Evolutionary conservation across 2,888 invertebrate species (phyloP).

Genomic region (Unio pictorum): DNA sequence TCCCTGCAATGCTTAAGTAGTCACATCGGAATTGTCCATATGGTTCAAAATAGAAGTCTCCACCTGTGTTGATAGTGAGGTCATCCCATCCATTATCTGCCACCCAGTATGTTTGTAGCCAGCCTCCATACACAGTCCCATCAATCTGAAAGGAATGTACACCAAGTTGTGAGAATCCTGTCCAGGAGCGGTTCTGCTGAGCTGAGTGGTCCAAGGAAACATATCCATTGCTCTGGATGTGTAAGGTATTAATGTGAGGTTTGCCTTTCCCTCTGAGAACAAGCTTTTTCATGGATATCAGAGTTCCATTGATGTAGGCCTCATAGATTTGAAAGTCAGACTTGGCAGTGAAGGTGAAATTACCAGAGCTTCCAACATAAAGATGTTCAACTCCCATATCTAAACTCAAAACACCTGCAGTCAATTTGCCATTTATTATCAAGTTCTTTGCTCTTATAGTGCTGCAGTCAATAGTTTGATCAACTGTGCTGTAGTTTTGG

Average conservation of each 20-base stretch:
- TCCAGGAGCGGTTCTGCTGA: slow-evolving; percentile 27
- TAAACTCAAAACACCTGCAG: slow-evolving; percentile 24
- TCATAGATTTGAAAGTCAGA: slow-evolving; percentile 25
- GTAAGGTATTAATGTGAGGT: slow-evolving; percentile 24
- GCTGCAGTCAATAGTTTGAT: slow-evolving; percentile 17
- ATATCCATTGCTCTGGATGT: slow-evolving; percentile 31
- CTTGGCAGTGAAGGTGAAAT: slow-evolving; percentile 37
- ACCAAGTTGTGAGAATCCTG: slow-evolving; percentile 31
- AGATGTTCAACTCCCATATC: slow-evolving; percentile 26
- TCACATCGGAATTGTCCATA: slow-evolving; percentile 32
- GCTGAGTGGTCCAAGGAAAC: slow-evolving; percentile 35
- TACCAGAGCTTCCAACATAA: slow-evolving; percentile 27
- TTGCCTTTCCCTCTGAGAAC: slow-evolving; percentile 26
- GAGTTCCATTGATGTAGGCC: slow-evolving; percentile 32
- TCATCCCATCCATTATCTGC: slow-evolving; percentile 36
- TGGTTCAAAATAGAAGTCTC: slow-evolving; percentile 35
- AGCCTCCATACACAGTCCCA: slow-evolving; percentile 35
- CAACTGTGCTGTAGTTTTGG: slow-evolving; percentile 9
- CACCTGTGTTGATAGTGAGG: slow-evolving; percentile 29
- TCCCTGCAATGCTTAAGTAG: slow-evolving; percentile 26
- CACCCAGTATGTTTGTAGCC: slow-evolving; percentile 22
- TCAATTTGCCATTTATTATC: slow-evolving; percentile 31
- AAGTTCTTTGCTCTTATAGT: slow-evolving; percentile 30
- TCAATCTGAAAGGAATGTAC: slow-evolving; percentile 29
- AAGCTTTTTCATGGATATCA: slow-evolving; percentile 35